Evolutionary conservation across 2,888 invertebrate species (phyloP).

Genomic region (Eilema caniola): DNA sequence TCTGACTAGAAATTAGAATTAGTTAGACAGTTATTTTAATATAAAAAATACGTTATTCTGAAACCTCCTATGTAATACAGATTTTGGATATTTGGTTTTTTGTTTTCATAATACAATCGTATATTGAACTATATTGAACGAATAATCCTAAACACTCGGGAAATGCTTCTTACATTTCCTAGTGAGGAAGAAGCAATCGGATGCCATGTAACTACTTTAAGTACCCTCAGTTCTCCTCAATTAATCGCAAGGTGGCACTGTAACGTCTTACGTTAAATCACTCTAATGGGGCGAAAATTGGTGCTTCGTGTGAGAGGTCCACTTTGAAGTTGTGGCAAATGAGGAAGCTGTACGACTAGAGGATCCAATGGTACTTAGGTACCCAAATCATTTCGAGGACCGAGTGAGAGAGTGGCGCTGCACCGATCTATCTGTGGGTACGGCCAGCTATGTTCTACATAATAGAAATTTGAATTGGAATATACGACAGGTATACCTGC

Average conservation of each 20-base stretch:
- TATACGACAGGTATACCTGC: neutral
- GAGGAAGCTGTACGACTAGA: neutral
- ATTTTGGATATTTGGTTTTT: too few relatives aligned
- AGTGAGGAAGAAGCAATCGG: conserved; percentile 32
- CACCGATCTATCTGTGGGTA: neutral
- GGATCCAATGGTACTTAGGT: conserved; percentile 5
- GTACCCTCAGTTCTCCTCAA: conserved; percentile 27
- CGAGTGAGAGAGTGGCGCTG: neutral
- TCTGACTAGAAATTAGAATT: neutral
- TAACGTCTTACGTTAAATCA: conserved; percentile 15
- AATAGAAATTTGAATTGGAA: neutral
- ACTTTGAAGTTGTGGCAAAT: conserved; percentile 7
- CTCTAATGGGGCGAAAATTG: conserved; percentile 9
- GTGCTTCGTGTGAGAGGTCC: conserved; percentile 6
- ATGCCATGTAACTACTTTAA: conserved; percentile 15
- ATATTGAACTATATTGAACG: neutral
- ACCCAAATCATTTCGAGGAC: neutral
- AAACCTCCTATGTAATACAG: too few relatives aligned
- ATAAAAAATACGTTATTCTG: too few relatives aligned
- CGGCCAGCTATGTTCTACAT: neutral
- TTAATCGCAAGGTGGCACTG: conserved; percentile 31
- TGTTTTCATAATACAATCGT: too few relatives aligned
- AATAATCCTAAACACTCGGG: neutral
- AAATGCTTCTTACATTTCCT: conserved; percentile 27
- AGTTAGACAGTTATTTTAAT: neutral